Conservation (phyloP, 2,113 vertebrate species). For the Sebastes fasciatus region DNA sequence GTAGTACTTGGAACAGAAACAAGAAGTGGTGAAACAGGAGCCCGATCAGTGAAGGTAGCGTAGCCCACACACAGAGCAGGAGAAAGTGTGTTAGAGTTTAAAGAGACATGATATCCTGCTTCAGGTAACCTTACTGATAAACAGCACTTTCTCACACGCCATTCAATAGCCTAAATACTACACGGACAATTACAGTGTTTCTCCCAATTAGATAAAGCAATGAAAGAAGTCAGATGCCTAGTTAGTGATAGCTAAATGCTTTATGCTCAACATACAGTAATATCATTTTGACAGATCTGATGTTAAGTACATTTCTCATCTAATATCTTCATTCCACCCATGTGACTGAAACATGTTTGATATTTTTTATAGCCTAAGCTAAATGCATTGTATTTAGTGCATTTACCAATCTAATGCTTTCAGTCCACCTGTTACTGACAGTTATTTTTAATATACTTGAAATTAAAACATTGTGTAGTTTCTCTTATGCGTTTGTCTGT, state of each 20-base stretch:
- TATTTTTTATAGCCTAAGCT: not conserved
- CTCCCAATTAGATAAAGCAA: not conserved
- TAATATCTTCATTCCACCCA: not conserved
- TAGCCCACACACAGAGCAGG: conserved; percentile 63
- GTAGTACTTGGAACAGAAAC: conserved; percentile 43
- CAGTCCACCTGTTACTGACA: not conserved
- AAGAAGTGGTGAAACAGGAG: conserved; percentile 69
- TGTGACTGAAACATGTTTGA: not conserved
- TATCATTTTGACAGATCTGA: not conserved
- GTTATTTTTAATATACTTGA: not conserved
- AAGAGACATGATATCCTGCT: conserved; percentile 69
- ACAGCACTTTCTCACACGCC: conserved; percentile 25
- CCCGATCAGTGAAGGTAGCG: conserved; percentile 43
- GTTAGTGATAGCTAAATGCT: not conserved
- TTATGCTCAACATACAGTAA: not conserved
- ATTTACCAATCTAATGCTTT: conserved; percentile 7
- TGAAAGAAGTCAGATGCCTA: not conserved
- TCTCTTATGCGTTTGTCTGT: not conserved
- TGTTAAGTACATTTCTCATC: not conserved
- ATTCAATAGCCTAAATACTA: conserved; percentile 33
- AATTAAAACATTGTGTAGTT: not conserved
- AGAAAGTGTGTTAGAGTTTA: conserved; percentile 63
- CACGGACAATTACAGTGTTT: conserved; percentile 13
- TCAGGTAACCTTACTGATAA: conserved; percentile 56
- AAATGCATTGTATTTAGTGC: not conserved